A percentile compares a stretch with the other conserved stretches of the same genome.
phyloP scores from a whole-genome alignment of 2,113 vertebrate species.

The Centropus unirufus region DNA sequence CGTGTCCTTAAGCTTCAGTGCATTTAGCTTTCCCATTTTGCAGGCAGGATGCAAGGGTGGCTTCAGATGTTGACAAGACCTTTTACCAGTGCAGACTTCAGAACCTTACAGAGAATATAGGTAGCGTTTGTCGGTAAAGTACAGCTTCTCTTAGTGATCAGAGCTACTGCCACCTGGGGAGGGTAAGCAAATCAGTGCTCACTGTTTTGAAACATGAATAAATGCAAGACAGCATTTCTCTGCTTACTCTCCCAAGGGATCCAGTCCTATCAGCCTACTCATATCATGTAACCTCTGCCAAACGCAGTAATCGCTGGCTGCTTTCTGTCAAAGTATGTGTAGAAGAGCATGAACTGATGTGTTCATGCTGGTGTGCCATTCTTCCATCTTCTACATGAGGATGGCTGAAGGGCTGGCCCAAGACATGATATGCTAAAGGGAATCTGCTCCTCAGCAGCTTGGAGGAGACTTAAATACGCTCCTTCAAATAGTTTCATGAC shows the following conservation, averaged over 20 bases:
- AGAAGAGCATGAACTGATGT: background rate
- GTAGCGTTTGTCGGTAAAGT: background rate
- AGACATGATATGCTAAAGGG: background rate
- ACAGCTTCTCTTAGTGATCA: background rate
- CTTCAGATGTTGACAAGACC: background rate
- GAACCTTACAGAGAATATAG: background rate
- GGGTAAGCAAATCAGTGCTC: background rate
- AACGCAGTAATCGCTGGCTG: accelerated
- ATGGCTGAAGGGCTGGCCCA: background rate
- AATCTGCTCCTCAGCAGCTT: background rate
- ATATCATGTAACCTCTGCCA: background rate
- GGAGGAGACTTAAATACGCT: background rate
- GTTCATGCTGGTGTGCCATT: background rate
- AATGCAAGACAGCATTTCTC: background rate
- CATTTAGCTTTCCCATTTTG: background rate
- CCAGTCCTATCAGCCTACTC: background rate
- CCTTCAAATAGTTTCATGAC: background rate
- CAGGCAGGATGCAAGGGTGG: background rate
- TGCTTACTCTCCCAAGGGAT: background rate
- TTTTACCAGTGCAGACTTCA: background rate
- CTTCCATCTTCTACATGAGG: background rate
- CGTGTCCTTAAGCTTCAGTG: background rate
- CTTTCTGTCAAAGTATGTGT: background rate
- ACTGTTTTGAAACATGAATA: background rate
- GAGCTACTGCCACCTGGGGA: background rate